Base-by-base conservation (phyloP, 2,113 vertebrate genomes). In the Phaethon lepturus region DNA sequence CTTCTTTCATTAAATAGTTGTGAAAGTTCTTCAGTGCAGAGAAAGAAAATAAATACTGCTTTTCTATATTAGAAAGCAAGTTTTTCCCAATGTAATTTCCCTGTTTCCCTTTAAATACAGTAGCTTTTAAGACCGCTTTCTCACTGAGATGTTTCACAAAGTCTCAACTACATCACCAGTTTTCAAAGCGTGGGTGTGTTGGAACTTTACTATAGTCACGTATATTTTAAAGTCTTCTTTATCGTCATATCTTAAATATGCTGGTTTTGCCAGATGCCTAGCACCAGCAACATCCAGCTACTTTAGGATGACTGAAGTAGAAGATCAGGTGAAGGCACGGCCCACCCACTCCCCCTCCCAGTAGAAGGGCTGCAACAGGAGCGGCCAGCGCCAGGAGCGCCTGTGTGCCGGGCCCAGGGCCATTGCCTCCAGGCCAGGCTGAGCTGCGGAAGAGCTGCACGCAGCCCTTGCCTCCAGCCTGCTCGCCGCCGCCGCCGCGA, bases 371-470 rank as follows among this genome's bases (percentile, higher is more conserved):
- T 13, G 18, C 9, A 31, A 44, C 6, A 35, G 53, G 56, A 90
- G 47, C 1, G 0, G 20, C 4, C 17, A 40, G 14, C 23, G n/a
- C 31, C 55, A 16, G 16, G 26, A 75, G 31, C 0, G 5, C 67
- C 25, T 1, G 12, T 6, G 13, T 2, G 73, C 29, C 38, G 58
- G 29, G 14, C 22, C 11, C 44, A 49, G 40, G 55, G 59, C 50
- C 53, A 3, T 1, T 16, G 35, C 28, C 62, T 56, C 13, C 42
- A 33, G 1, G 3, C n/a, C 2, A 22, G 1, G 29, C 1, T 29
- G 28, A 60, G 33, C 1, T 28, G 42, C 2, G 26, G 16, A 68
- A 89, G 42, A 88, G 66, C 19, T 17, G 23, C 17, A 17, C 2
- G 8, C 8, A 68, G 40, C 6, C n/a, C 26, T 63, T 6, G 12